phyloP scores from a whole-genome alignment of 2,113 vertebrate species.

The Hypanus sabinus region DNA sequence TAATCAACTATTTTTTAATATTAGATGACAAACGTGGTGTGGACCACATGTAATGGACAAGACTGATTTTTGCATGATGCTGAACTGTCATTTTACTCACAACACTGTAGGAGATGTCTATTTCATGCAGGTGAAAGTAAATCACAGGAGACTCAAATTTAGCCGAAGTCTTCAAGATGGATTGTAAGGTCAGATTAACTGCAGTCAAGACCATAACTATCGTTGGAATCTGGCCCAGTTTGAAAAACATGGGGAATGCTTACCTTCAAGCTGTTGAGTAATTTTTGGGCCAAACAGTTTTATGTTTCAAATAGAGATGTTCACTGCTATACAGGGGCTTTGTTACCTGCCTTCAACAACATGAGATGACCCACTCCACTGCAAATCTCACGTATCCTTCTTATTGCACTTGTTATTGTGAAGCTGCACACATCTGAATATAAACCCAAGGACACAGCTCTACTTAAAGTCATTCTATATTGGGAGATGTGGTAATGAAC shows the following conservation, averaged over 20 bases:
- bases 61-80: neutral
- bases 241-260: neutral
- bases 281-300: too few species aligned
- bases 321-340: neutral
- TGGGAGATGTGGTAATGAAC: neutral
- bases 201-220: neutral
- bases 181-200: neutral
- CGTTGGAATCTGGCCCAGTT: neutral
- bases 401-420: neutral
- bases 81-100: neutral
- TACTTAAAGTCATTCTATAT: neutral
- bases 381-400: neutral
- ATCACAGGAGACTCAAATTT: neutral
- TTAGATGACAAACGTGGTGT: neutral
- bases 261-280: neutral
- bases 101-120: neutral
- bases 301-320: neutral
- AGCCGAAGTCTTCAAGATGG: neutral
- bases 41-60: neutral
- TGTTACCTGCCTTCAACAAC: neutral
- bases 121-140: neutral
- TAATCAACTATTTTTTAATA: neutral
- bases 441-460: neutral
- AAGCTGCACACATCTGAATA: slow-evolving; percentile 11
- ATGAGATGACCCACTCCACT: neutral